phyloP scores from a whole-genome alignment of 2,888 invertebrate genomes.

The Papilio gigon region DNA sequence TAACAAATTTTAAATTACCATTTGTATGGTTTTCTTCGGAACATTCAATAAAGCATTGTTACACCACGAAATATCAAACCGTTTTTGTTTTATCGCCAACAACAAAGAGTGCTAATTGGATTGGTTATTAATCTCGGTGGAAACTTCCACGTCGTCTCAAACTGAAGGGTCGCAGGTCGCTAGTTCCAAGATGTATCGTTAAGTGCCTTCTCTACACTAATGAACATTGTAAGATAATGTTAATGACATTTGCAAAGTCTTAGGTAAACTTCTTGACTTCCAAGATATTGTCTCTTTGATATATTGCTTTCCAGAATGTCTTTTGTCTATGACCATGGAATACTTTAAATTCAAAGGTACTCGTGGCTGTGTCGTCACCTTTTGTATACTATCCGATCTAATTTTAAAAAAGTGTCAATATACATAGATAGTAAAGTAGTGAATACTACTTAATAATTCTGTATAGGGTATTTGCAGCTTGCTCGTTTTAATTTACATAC shows the following conservation, averaged over 20 bases:
- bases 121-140: constrained; percentile 38
- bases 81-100: constrained; percentile 13
- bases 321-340: background rate
- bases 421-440: too few species aligned
- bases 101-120: constrained; percentile 38
- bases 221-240: constrained; percentile 30
- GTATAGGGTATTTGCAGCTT: too few species aligned
- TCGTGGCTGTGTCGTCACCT: background rate
- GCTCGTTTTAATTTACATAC: too few species aligned
- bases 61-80: background rate
- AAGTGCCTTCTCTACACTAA: constrained; percentile 33
- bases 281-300: background rate
- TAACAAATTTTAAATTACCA: background rate
- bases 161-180: constrained; percentile 19
- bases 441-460: too few species aligned
- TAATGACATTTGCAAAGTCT: constrained; percentile 2
- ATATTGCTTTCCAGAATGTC: background rate
- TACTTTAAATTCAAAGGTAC: background rate
- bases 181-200: constrained; percentile 33
- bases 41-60: background rate
- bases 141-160: constrained; percentile 28
- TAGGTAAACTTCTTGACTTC: background rate
- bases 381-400: background rate
- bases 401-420: too few species aligned
- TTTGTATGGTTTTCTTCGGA: background rate